These are phyloP conservation scores for Tyrophagus putrescentiae DNA, from an alignment of 1,140 invertebrate genomes.

Conservation along the genomic window DNA sequence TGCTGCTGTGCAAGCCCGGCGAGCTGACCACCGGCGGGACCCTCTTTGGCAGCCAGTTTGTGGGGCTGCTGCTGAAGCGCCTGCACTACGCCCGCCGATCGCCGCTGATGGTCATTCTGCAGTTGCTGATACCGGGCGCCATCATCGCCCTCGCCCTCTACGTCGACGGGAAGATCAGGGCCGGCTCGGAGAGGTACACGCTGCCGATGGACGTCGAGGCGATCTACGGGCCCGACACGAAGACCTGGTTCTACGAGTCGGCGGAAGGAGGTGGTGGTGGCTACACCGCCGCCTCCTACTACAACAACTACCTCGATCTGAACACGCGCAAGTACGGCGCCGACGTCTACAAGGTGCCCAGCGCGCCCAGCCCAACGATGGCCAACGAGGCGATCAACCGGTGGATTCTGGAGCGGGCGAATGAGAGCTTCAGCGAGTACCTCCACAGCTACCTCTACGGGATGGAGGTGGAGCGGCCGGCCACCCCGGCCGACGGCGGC, in stretches of 20 bases:
- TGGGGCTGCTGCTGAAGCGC: slow-evolving; percentile 25
- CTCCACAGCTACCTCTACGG: background rate
- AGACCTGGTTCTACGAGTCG: background rate
- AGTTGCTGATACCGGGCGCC: slow-evolving; percentile 24
- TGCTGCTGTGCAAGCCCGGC: too few relatives aligned
- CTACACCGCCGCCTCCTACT: too few relatives aligned
- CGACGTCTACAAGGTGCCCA: background rate
- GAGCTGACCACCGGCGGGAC: background rate
- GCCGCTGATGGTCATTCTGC: slow-evolving; percentile 21
- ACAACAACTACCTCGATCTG: too few relatives aligned
- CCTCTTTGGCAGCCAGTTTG: slow-evolving; percentile 17
- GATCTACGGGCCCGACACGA: slow-evolving; percentile 21
- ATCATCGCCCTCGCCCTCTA: slow-evolving; percentile 19
- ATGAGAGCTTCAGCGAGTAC: background rate
- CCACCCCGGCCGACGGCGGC: background rate
- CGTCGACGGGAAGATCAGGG: background rate
- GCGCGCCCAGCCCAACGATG: background rate
- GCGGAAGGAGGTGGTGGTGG: too few relatives aligned
- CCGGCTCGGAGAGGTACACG: background rate
- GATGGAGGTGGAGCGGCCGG: background rate
- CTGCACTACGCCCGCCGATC: slow-evolving; percentile 27
- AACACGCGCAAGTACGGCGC: background rate
- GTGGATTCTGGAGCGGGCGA: background rate
- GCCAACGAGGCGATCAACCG: background rate
- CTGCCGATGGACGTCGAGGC: slow-evolving; percentile 18